Evolutionary conservation across 2,888 invertebrate genomes (phyloP).

Genomic region (Sericinus montela): DNA sequence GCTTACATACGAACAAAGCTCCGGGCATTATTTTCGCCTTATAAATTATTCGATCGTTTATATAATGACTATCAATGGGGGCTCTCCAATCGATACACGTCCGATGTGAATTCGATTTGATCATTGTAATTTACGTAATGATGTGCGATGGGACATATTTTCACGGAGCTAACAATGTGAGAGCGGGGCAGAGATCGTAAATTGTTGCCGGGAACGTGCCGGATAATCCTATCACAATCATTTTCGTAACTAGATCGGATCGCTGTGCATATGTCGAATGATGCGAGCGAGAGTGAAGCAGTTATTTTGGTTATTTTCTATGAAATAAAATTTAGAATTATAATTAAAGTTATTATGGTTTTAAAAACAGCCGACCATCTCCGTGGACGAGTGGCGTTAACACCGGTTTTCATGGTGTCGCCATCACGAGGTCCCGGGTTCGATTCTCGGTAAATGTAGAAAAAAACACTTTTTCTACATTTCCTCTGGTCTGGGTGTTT

Average conservation of each 20-base stretch:
- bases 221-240: conserved; percentile 45
- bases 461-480: too few species aligned
- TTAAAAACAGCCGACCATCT: too few species aligned
- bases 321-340: background rate
- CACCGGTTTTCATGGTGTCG: too few species aligned
- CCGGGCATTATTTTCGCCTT: too few species aligned
- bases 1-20: too few species aligned
- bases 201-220: conserved; percentile 34
- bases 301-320: background rate
- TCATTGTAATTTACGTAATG: conserved; percentile 13
- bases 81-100: conserved; percentile 8
- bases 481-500: too few species aligned
- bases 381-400: too few species aligned
- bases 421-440: too few species aligned
- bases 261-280: conserved; percentile 33
- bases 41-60: conserved; percentile 1
- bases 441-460: too few species aligned
- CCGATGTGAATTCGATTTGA: conserved; percentile 1
- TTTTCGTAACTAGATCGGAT: conserved; percentile 63
- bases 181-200: conserved; percentile 23
- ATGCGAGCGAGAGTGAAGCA: conserved; percentile 26
- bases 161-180: conserved; percentile 22
- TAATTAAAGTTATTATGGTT: too few species aligned
- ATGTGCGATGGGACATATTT: conserved; percentile 20
- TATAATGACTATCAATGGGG: conserved; percentile 6